Percentiles rank a stretch among this genome's conserved stretches.
Conservation (phyloP, 2,797 vertebrate genomes). For the Oreortyx pictus region DNA sequence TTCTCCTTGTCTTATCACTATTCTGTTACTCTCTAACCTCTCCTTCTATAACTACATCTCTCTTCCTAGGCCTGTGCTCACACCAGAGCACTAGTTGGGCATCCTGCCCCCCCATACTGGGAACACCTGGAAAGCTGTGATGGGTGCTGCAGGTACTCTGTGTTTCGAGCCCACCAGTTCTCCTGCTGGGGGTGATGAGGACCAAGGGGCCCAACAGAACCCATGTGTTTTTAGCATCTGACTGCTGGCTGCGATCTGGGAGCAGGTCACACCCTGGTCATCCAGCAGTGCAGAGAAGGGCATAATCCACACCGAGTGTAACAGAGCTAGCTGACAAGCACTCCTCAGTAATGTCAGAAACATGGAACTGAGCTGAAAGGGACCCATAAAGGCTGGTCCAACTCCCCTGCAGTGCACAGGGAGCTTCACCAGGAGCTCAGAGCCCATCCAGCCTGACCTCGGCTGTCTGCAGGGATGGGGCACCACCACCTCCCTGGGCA, state of each 20-base stretch:
- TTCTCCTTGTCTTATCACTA: not conserved
- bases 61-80: not conserved
- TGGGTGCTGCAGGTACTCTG: not conserved
- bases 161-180: not conserved
- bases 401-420: too few species aligned
- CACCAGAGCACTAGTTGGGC: fast-evolving
- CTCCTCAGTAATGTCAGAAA: not conserved
- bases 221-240: not conserved
- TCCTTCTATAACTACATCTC: not conserved
- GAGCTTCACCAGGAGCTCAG: too few species aligned
- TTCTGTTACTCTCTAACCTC: not conserved
- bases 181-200: not conserved
- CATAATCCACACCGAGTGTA: fast-evolving
- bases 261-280: not conserved
- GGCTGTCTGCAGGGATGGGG: too few species aligned
- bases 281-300: not conserved
- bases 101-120: not conserved
- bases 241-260: not conserved
- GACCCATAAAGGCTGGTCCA: too few species aligned
- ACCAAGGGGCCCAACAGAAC: not conserved
- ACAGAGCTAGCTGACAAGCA: not conserved
- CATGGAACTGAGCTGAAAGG: too few species aligned
- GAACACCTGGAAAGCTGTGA: fast-evolving
- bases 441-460: too few species aligned
- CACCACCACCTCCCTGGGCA: too few species aligned